Evolutionary conservation across 2,888 invertebrate species (phyloP), one percentile per base, ranked within the genome.

Genomic region (Cartodere bifasciata): DNA sequence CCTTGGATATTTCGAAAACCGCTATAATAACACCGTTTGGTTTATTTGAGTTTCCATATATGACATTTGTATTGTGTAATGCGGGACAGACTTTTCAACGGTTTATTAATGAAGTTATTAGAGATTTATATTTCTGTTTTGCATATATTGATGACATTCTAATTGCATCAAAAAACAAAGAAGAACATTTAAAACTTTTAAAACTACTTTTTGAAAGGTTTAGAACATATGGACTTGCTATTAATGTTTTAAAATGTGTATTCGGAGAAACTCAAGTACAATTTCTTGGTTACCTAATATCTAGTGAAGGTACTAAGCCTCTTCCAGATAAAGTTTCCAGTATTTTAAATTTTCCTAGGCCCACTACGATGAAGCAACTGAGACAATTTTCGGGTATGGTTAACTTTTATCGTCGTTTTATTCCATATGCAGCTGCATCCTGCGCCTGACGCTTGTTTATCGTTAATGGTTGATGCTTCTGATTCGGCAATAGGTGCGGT

Each of bases 271-370:
- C 11, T 2, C 35, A 44, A 28, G 36, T 51, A 2, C 32, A 32
- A 2, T 52, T 48, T 28, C 35, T 50, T 4, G 50, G 49, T 2
- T 43, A 45, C 24, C 22, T 23, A 4, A 32, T 51, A 12, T 27
- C 35, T 4, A 13, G 11, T 9, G 3, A 29, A 0, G 55, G 55
- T 10, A 52, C 50, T 5, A 35, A 32, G 23, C 58, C 56, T 1
- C 34, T 52, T 11, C 40, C 45, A 3, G 39, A 47, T 2, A 49
- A 49, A 22, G 53, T 57, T 0, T 35, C 48, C 6, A 44, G 45
- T 1, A 50, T 58, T 6, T 5, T n/a, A 7, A 28, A 45, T 0
- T 50, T 42, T 22, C 31, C 44, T 13, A 11, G 22, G 6, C 36
- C 41, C 22, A 24, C 14, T 1, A 35, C 24, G 3, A 22, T 31